Evolutionary conservation across 2,797 vertebrate species (phyloP), one percentile per base, ranked within the genome.

Genomic region (Parambassis ranga): DNA sequence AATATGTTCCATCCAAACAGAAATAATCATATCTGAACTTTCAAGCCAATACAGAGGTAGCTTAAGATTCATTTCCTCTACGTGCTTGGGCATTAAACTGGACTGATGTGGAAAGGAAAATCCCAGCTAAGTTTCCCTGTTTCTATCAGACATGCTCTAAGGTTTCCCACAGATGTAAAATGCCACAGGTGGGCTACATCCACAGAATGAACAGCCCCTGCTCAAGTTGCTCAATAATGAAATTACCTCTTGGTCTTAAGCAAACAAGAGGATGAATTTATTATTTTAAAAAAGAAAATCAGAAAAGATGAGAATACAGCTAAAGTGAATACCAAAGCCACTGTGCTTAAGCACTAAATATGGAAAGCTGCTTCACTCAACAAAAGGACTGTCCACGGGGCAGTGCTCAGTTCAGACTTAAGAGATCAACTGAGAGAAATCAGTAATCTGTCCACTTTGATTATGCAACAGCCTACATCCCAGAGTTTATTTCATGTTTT

Each of bases 51-150:
- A 32, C 37, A 38, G 24, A 43, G 35, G 30, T 30, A 20, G 41
- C 10, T 19, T 41, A 11, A 35, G 26, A 56, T 59, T 49, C 1
- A 61, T 65, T 60, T 60, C 49, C 63, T 39, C 30, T 7, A n/a
- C 30, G 48, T 43, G 55, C 23, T n/a, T 61, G 59, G 27, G 49
- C 49, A 23, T 61, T 38, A 62, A 44, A 57, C 19, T 9, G 33
- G 36, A 11, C 3, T 36, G 53, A 35, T 10, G 36, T 39, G 18
- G 68, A 61, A 48, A 44, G 16, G 7, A 44, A 72, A 65, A 69
- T 46, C 50, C 42, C 52, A 13, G 18, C 20, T 6, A 35, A 5
- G 6, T 20, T 38, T 14, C 7, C 22, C 19, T 39, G 44, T 37
- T 46, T 36, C 26, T 14, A 32, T 30, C 22, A 44, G 15, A 19